Conservation (phyloP, 2,113 vertebrate species). For the Oncorhynchus clarkii region DNA sequence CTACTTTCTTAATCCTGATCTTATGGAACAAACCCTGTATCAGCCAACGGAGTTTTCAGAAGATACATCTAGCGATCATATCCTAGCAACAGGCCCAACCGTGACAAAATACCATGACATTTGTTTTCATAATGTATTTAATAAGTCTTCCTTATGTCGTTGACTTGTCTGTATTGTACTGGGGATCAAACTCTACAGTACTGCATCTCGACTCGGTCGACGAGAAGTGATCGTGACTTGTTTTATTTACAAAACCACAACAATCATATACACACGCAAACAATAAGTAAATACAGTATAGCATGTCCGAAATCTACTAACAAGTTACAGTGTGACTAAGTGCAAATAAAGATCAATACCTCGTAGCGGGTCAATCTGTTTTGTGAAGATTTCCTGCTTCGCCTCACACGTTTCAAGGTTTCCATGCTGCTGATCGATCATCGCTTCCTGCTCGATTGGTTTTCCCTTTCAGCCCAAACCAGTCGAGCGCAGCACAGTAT, state of each 20-base stretch:
- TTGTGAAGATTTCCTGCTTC: neutral
- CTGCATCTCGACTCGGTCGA: too few species aligned
- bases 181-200: too few species aligned
- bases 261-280: neutral
- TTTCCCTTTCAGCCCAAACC: neutral
- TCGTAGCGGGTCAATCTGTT: neutral
- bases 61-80: too few species aligned
- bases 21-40: too few species aligned
- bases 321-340: neutral
- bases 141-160: too few species aligned
- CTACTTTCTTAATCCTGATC: too few species aligned
- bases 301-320: too few species aligned
- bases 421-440: neutral
- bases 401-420: neutral
- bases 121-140: too few species aligned
- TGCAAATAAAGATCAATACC: neutral
- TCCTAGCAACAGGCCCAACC: too few species aligned
- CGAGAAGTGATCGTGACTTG: neutral
- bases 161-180: too few species aligned
- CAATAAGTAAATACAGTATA: neutral
- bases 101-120: too few species aligned
- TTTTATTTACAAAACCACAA: neutral
- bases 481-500: conserved; percentile 27
- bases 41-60: too few species aligned
- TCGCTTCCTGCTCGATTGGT: conserved; percentile 5